A percentile compares a stretch with the other conserved stretches of the same genome.
Evolutionary conservation across 2,113 vertebrate genomes (phyloP).

Genomic region (Galemys pyrenaicus): DNA sequence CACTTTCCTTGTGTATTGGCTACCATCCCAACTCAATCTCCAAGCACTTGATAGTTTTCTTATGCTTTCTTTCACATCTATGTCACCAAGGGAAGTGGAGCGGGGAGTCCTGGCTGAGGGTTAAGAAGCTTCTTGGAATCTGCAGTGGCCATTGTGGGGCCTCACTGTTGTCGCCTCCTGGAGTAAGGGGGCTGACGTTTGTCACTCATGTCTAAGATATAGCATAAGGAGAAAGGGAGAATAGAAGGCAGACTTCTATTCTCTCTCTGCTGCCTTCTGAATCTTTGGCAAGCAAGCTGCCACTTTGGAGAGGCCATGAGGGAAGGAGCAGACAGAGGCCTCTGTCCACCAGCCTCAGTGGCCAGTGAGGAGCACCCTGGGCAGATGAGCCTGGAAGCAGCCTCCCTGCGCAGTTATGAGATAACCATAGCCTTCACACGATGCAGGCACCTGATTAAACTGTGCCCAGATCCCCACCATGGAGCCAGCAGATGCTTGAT

Average conservation of each 20-base stretch:
- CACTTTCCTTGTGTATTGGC: too few species aligned
- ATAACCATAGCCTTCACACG: not conserved
- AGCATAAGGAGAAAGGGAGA: not conserved
- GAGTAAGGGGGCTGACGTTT: not conserved
- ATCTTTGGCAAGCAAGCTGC: not conserved
- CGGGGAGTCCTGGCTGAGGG: not conserved
- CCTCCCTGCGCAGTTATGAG: not conserved
- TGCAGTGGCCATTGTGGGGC: too few species aligned
- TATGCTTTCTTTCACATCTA: not conserved
- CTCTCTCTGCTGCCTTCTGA: not conserved
- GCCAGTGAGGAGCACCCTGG: not conserved
- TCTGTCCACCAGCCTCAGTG: not conserved
- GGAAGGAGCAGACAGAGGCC: not conserved
- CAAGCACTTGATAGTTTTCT: not conserved
- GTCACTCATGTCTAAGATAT: not conserved
- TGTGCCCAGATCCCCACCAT: not conserved
- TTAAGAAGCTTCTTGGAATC: not conserved
- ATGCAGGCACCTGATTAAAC: not conserved
- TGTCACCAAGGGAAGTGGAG: too few species aligned
- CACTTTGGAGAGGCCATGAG: accelerated
- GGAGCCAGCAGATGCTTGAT: too few species aligned
- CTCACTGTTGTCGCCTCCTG: not conserved
- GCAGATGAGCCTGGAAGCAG: not conserved
- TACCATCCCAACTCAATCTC: not conserved
- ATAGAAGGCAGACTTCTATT: accelerated